phyloP scores from a whole-genome alignment of 1,140 invertebrate genomes.

The Diorhabda elongata region DNA sequence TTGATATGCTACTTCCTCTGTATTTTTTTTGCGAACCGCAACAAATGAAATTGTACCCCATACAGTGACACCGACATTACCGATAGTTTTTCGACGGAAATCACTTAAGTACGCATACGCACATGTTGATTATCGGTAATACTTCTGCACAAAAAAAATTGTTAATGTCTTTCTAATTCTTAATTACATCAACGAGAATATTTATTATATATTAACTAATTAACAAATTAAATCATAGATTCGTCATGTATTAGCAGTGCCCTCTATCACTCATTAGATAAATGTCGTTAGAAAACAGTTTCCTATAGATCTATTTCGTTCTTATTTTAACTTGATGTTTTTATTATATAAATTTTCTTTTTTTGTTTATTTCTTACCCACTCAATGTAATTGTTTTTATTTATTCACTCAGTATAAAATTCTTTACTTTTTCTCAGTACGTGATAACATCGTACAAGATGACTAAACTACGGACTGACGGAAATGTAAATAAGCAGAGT shows the following conservation, averaged over 20 bases:
- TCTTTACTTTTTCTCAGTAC: not conserved
- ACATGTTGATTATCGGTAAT: not conserved
- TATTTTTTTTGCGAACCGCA: conserved; percentile 3
- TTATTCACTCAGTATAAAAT: not conserved
- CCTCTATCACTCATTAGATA: no score
- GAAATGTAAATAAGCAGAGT: conserved; percentile 2
- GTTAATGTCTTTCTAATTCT: not conserved
- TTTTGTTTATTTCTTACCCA: no score
- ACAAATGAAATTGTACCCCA: conserved; percentile 14
- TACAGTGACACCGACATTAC: conserved; percentile 2
- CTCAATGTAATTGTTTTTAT: no score
- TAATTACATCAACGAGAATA: not conserved
- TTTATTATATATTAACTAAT: no score
- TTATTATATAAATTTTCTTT: no score
- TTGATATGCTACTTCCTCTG: conserved; percentile 18
- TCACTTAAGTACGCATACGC: not conserved
- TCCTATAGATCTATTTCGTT: no score
- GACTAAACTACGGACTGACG: not conserved
- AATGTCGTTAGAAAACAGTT: no score
- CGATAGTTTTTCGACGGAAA: conserved; percentile 8
- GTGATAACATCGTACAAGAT: not conserved
- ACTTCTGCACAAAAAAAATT: not conserved
- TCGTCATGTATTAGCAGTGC: no score
- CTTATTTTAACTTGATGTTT: no score
- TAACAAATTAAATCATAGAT: no score